Evolutionary conservation across 2,888 invertebrate genomes (phyloP), one percentile per base, ranked within the genome.

Genomic region (Agrochola litura): DNA sequence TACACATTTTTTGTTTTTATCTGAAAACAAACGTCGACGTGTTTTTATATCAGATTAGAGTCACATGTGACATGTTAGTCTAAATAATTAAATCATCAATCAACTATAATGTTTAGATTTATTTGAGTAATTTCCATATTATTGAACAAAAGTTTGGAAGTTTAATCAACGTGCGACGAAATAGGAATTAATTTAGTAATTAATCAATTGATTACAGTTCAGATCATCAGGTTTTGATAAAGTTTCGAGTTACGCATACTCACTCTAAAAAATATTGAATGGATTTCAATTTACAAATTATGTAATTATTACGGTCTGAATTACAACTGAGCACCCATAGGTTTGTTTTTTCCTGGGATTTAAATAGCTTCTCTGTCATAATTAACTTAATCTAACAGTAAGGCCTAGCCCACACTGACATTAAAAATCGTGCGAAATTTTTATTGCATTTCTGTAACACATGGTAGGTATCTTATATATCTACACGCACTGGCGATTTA

Each of bases 11-110:
- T n/a, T 43, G 58, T 61, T 78, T 82, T 82, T 86, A 77, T 79
- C 74, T 78, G 1, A 56, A 72, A 67, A 64, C 79, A 88, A 78
- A 82, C 67, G 64, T 49, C 12, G 19, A 41, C 82, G 63, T 73
- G 54, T 76, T 66, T 83, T 46, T 46, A 64, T 67, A 68, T 69
- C 70, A 82, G 56, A 61, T 66, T 61, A 25, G 41, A 58, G 71
- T 75, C 76, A 82, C 76, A 73, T 68, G 77, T 70, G 60, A 70
- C 46, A 72, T 74, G 76, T 86, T 74, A 73, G 49, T 43, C 30
- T 81, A 71, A 88, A 80, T 75, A 75, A 86, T 88, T 77, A 80
- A 75, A 77, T 69, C 58, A 84, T 89, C 82, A 84, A 85, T 84
- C 81, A 84, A 73, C 49, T 60, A 64, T 14, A 9, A n/a, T 12